Percentiles rank a stretch among this genome's conserved stretches.
phyloP scores from a whole-genome alignment of 2,797 vertebrate species.

The Hylomyscus alleni region DNA sequence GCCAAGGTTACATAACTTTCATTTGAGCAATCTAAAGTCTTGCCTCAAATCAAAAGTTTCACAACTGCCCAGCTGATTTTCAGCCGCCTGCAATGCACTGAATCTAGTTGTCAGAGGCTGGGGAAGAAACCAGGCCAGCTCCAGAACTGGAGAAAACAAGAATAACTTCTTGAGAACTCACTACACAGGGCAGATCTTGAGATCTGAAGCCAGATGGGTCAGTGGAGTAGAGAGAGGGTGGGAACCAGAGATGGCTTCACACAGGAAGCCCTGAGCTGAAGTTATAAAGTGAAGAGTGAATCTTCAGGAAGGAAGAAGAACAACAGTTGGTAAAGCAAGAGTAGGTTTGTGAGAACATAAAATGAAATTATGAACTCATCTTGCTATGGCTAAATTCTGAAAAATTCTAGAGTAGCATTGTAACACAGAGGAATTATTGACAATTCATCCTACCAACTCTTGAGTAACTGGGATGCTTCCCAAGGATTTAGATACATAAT shows the following conservation, averaged over 20 bases:
- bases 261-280: neutral
- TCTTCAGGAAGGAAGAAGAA: neutral
- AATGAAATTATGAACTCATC: neutral
- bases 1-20: conserved; percentile 73
- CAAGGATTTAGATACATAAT: neutral
- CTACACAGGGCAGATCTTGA: neutral
- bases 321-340: neutral
- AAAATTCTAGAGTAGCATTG: neutral
- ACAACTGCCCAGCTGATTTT: conserved; percentile 81
- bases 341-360: neutral
- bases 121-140: conserved; percentile 80
- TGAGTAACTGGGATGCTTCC: neutral
- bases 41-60: conserved; percentile 83
- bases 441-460: neutral
- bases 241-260: neutral
- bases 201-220: conserved; percentile 8
- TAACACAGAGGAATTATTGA: neutral
- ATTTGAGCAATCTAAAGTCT: conserved; percentile 83
- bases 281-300: neutral
- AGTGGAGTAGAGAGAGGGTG: neutral
- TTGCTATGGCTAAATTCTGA: neutral
- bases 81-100: conserved; percentile 53
- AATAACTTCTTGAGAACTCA: conserved; percentile 63
- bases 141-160: conserved; percentile 60
- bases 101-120: conserved; percentile 72